Base-by-base conservation (phyloP, 2,888 invertebrate genomes). In the Rhagophthalmus giganteus region DNA sequence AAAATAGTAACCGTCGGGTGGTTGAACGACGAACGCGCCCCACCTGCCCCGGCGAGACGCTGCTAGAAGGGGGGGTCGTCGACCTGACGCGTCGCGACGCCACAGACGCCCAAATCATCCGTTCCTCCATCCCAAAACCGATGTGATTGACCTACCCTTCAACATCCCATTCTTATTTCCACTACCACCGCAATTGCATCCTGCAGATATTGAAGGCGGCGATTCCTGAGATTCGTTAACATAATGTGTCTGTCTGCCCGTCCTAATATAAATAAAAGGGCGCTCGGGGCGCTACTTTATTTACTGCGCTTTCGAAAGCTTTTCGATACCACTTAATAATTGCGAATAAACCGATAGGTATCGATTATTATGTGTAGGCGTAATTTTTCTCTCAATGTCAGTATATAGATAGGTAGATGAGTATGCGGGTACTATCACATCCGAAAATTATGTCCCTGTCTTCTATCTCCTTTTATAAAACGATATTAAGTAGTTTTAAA, bases 11-110 rank as follows among this genome's bases (percentile, higher is more conserved):
- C 20, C 13, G 32, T 33, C 51, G 45, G 45, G 51, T 38, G 44
- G 45, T 45, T 39, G 51, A 39, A 51, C 51, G 39, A 41, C 38
- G 26, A 9, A 11, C 25, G 32, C 30, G 47, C 55, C 58, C 48
- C 58, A 60, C 62, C 60, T 57, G 51, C 61, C 59, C 12, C 58
- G 56, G 61, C 61, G 59, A 62, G 62, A 62, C 63, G 60, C 20
- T 20, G 15, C 16, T 12, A 57, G 55, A 34, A 32, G 41, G 32
- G 38, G 53, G 55, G 63, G 63, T 62, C 63, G 58, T 53, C 59
- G 62, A 60, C 60, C 62, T 53, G 60, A 33, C 54, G 58, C 60
- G 57, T 52, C 58, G 57, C 60, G 59, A 49, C 60, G 59, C 44
- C 48, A 52, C 48, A 48, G 54, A 46, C 54, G 54, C 51, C 54